phyloP scores from a whole-genome alignment of 2,797 vertebrate genomes.

The Garrulus glandarius region DNA sequence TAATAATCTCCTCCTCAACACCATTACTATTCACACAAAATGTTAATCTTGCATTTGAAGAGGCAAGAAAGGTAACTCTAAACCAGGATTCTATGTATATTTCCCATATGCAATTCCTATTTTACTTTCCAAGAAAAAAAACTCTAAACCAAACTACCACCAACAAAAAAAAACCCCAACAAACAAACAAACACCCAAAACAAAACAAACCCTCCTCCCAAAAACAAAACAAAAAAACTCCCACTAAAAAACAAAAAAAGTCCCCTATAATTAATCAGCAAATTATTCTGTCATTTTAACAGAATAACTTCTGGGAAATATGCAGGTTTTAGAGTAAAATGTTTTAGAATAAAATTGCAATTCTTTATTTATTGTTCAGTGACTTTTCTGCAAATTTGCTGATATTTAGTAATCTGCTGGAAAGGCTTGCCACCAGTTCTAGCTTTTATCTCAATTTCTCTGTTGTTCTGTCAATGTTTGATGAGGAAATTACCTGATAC shows the following conservation, averaged over 20 bases:
- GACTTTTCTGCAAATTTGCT: slow-evolving; percentile 68
- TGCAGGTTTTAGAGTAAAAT: background rate
- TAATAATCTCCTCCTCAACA: background rate
- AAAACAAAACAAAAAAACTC: background rate
- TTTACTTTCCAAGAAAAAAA: background rate
- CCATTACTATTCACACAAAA: background rate
- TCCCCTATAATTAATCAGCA: background rate
- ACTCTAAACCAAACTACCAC: background rate
- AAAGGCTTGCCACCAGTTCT: slow-evolving; percentile 74
- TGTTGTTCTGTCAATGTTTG: slow-evolving; percentile 76
- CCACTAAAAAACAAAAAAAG: background rate
- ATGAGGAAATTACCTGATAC: slow-evolving; percentile 76
- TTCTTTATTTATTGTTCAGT: background rate
- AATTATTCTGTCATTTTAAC: background rate
- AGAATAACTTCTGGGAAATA: background rate
- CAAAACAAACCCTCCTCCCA: background rate
- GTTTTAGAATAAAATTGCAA: background rate
- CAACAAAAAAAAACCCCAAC: background rate
- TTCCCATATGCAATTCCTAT: background rate
- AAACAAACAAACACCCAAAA: rapidly evolving
- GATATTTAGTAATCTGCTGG: slow-evolving; percentile 77
- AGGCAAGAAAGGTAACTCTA: background rate
- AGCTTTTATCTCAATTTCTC: slow-evolving; percentile 76
- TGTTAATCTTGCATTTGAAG: background rate
- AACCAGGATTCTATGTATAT: background rate